phyloP scores from a whole-genome alignment of 53 echinoderm and acorn worm genomes.

The Paracentrotus lividus region DNA sequence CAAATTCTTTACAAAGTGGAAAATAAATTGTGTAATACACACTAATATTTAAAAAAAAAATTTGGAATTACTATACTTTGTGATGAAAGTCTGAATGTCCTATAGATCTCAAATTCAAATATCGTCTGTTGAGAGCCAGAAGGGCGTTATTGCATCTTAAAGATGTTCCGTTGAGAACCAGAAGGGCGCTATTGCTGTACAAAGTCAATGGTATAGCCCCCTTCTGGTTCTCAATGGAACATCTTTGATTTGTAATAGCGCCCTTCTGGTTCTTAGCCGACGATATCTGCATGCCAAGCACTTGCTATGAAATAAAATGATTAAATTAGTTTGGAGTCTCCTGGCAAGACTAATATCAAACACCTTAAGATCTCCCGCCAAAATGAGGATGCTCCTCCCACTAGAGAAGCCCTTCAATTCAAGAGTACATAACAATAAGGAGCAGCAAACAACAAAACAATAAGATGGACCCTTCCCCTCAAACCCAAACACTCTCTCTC shows the following conservation, averaged over 20 bases:
- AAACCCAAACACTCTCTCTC: no score
- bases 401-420: constrained; percentile 14
- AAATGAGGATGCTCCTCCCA: background rate
- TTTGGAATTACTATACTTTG: no score
- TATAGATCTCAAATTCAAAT: no score
- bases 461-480: background rate
- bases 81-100: no score
- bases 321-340: background rate
- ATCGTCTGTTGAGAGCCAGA: background rate
- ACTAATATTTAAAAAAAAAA: no score
- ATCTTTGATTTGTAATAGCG: background rate
- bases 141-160: background rate
- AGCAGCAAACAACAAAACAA: constrained; percentile 26
- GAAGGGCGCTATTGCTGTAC: background rate
- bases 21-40: no score
- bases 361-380: constrained; percentile 40
- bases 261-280: background rate
- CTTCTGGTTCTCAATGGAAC: background rate
- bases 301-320: no score
- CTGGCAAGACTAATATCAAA: background rate
- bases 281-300: background rate
- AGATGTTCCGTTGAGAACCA: no score
- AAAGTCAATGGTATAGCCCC: background rate
- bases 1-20: no score
- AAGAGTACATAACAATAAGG: constrained; percentile 10